Evolutionary conservation across 2,888 invertebrate species (phyloP).

Genomic region (Napeogenes sylphis): DNA sequence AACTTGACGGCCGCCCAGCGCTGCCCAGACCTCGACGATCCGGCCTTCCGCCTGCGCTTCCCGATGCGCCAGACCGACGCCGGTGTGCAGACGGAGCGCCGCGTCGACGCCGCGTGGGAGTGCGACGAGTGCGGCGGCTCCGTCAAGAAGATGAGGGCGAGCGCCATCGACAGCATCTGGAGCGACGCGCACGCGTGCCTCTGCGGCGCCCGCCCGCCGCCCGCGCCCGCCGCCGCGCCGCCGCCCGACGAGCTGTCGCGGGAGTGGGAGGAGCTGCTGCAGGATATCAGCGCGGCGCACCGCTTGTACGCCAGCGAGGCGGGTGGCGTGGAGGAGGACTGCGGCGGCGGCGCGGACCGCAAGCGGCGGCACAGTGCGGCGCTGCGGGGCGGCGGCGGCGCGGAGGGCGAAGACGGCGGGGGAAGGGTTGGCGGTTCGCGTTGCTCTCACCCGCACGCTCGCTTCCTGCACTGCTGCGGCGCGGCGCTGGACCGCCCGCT

Average conservation of each 20-base stretch:
- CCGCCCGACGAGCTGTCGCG: slow-evolving; percentile 70
- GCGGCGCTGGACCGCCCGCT: slow-evolving; percentile 63
- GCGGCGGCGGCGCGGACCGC: slow-evolving; percentile 59
- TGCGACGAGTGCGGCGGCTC: slow-evolving; percentile 60
- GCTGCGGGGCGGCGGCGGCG: slow-evolving; percentile 47
- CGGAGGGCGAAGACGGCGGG: slow-evolving; percentile 78
- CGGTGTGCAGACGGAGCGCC: slow-evolving; percentile 55
- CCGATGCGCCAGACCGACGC: slow-evolving; percentile 67
- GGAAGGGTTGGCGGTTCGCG: slow-evolving; percentile 49
- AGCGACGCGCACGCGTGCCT: slow-evolving; percentile 54
- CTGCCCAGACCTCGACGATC: slow-evolving; percentile 55
- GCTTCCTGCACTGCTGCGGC: slow-evolving; percentile 73
- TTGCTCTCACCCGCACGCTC: slow-evolving; percentile 65
- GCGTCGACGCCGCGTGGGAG: slow-evolving; percentile 41
- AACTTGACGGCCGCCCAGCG: slow-evolving; percentile 59
- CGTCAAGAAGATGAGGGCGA: slow-evolving; percentile 64
- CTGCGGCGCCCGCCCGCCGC: slow-evolving; percentile 31
- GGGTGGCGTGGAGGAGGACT: slow-evolving; percentile 27
- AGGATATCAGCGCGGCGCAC: slow-evolving; percentile 78
- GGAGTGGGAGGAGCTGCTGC: slow-evolving; percentile 80
- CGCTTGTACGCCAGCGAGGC: slow-evolving; percentile 62
- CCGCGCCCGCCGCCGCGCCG: slow-evolving; percentile 34
- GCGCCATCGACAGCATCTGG: slow-evolving; percentile 48
- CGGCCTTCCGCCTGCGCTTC: slow-evolving; percentile 82
- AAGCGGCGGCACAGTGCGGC: slow-evolving; percentile 78